Evolutionary conservation across 2,888 invertebrate genomes (phyloP).

Genomic region (Stenichneumon culpator): DNA sequence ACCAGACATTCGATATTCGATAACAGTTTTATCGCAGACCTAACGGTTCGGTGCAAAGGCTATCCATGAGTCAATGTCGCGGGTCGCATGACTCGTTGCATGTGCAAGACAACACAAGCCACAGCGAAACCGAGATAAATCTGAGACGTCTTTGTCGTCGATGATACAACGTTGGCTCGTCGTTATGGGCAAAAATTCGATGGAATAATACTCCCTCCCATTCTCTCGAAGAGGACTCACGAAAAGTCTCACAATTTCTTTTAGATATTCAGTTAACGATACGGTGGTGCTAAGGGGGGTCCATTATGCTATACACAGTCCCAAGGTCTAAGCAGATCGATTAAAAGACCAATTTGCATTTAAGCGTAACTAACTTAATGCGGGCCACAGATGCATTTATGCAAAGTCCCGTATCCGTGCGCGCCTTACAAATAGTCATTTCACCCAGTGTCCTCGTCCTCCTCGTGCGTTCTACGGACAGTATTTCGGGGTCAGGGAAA

Average conservation of each 20-base stretch:
- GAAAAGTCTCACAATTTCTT: slow-evolving; percentile 35
- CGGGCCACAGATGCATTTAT: slow-evolving; percentile 77
- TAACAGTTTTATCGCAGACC: slow-evolving; percentile 41
- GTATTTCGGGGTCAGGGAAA: slow-evolving; percentile 33
- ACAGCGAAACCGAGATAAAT: slow-evolving; percentile 9
- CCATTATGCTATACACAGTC: slow-evolving; percentile 71
- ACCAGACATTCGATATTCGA: slow-evolving; percentile 44
- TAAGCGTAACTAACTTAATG: slow-evolving; percentile 84
- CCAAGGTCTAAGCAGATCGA: slow-evolving; percentile 80
- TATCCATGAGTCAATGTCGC: slow-evolving; percentile 16
- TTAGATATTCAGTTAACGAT: slow-evolving; percentile 30
- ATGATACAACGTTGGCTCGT: slow-evolving; percentile 11
- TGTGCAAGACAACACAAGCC: background rate
- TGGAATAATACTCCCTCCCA: background rate
- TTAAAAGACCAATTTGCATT: slow-evolving; percentile 83
- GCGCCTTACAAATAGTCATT: slow-evolving; percentile 78
- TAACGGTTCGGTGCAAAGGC: slow-evolving; percentile 36
- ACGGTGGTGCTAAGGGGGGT: slow-evolving; percentile 54
- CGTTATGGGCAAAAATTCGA: slow-evolving; percentile 1
- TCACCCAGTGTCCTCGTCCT: slow-evolving; percentile 73
- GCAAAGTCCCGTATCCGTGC: slow-evolving; percentile 75
- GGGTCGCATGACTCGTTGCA: slow-evolving; percentile 22
- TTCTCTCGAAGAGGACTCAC: slow-evolving; percentile 17
- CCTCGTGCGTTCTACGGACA: slow-evolving; percentile 61
- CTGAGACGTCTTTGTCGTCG: slow-evolving; percentile 11